Percentiles rank a stretch among this genome's conserved stretches.
These are phyloP conservation scores for Dallia pectoralis DNA, from an alignment of 2,797 vertebrate genomes.

Conservation along the genomic window DNA sequence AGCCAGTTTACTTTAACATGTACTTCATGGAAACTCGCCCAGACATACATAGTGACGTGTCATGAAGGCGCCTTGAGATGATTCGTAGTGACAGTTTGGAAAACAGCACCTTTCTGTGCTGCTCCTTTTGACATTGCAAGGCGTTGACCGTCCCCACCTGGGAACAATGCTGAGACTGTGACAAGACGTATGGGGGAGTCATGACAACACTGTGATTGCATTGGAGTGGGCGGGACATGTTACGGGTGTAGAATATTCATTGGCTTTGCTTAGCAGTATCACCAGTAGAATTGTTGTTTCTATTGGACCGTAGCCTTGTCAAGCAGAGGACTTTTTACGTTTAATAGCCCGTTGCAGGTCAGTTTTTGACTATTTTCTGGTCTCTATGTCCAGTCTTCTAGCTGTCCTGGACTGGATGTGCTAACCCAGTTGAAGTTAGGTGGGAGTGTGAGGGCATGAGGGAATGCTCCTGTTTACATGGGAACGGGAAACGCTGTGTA, in stretches of 20 bases:
- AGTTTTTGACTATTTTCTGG: too few relatives aligned
- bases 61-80: constrained; percentile 11
- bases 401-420: not conserved
- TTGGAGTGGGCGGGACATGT: constrained; percentile 25
- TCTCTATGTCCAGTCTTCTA: too few relatives aligned
- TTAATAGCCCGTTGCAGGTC: constrained; percentile 11
- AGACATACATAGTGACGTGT: not conserved
- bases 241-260: constrained; percentile 37
- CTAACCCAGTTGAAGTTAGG: not conserved
- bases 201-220: constrained; percentile 31
- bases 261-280: constrained; percentile 32
- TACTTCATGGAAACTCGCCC: constrained; percentile 5
- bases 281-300: constrained; percentile 39
- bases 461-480: constrained; percentile 47
- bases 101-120: constrained; percentile 19
- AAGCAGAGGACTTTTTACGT: constrained; percentile 30
- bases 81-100: constrained; percentile 18
- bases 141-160: constrained; percentile 37
- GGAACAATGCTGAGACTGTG: constrained; percentile 32
- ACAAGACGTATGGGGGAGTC: constrained; percentile 15
- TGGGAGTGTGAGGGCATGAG: constrained; percentile 4
- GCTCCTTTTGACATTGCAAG: constrained; percentile 37
- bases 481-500: constrained; percentile 51
- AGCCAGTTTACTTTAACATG: not conserved
- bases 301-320: constrained; percentile 38